phyloP scores from a whole-genome alignment of 2,888 invertebrate species.

The Perizoma affinitatum region DNA sequence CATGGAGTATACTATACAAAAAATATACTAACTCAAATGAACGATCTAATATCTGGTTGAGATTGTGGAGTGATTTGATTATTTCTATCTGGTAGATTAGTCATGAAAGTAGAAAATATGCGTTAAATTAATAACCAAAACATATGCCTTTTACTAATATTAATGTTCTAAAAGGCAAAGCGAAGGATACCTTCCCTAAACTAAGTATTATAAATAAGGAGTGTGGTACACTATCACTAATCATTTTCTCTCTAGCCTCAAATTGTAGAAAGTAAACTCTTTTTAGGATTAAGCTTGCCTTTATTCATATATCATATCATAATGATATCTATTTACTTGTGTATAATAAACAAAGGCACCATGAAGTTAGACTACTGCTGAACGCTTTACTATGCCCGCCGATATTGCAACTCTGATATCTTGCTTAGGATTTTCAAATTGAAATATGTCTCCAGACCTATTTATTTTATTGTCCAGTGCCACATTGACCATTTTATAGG shows the following conservation, averaged over 20 bases:
- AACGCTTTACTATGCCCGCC: not conserved
- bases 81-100: conserved; percentile 41
- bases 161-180: no score
- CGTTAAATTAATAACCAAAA: conserved; percentile 51
- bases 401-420: conserved; percentile 7
- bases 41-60: not conserved
- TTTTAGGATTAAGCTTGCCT: no score
- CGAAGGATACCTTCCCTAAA: no score
- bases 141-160: no score
- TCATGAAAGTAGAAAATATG: conserved; percentile 60
- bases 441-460: conserved; percentile 47
- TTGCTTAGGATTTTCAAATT: conserved; percentile 9
- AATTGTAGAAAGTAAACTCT: no score
- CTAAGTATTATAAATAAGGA: no score
- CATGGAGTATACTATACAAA: no score
- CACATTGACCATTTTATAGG: conserved; percentile 65
- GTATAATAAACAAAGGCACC: conserved; percentile 43
- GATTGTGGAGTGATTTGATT: conserved; percentile 38
- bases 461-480: conserved; percentile 60
- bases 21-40: no score
- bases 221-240: no score
- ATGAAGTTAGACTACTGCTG: conserved; percentile 23
- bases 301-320: no score
- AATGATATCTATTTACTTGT: no score
- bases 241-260: no score